Conservation (phyloP, 1,140 invertebrate genomes). For the Orchesella cincta region DNA sequence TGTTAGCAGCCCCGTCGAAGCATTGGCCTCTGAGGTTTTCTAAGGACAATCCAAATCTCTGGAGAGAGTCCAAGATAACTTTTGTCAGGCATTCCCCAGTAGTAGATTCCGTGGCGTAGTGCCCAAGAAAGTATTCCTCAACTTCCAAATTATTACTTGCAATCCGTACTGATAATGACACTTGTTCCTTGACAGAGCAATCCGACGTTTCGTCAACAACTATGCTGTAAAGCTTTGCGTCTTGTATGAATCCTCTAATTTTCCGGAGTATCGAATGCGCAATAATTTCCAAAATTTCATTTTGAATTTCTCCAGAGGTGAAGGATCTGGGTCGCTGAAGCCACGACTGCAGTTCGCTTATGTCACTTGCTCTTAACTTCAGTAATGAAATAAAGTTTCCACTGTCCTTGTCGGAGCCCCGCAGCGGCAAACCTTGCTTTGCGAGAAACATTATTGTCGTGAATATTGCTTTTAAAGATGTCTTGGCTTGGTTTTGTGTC, state of each 20-base stretch:
- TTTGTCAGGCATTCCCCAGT: not conserved
- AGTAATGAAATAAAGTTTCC: not conserved
- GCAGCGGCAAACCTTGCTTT: not conserved
- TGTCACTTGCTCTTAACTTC: not conserved
- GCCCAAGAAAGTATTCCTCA: not conserved
- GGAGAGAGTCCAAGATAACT: not conserved
- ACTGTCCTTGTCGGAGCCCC: not conserved
- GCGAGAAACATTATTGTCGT: not conserved
- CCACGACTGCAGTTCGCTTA: not conserved
- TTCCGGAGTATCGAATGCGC: not conserved
- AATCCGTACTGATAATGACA: not conserved
- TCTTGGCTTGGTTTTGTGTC: not conserved
- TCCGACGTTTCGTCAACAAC: constrained; percentile 15
- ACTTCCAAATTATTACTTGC: not conserved
- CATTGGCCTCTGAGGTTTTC: not conserved
- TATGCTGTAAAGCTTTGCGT: not conserved
- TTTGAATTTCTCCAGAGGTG: not conserved
- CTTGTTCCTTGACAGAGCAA: constrained; percentile 2
- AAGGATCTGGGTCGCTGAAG: not conserved
- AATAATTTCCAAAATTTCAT: not conserved
- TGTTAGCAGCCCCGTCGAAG: not conserved
- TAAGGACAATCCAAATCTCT: not conserved
- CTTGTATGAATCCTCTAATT: not conserved
- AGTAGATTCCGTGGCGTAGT: not conserved
- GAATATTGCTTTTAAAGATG: not conserved